These are phyloP conservation scores for Hemiscyllium ocellatum DNA, from an alignment of 2,113 vertebrate genomes.

Conservation along the genomic window DNA sequence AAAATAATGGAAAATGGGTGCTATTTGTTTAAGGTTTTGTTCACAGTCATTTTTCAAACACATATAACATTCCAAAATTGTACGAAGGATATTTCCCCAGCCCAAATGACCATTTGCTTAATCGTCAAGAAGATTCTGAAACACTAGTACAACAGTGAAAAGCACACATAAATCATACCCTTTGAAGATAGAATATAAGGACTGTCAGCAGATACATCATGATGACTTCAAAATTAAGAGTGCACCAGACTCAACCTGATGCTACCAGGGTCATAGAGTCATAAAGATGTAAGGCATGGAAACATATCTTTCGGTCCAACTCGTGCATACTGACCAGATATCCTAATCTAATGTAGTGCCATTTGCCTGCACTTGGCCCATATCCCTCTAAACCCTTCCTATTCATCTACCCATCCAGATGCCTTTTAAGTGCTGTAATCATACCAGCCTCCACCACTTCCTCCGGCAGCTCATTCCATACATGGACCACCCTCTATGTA, in stretches of 20 bases:
- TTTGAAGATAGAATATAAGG: neutral
- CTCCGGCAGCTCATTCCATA: too few relatives aligned
- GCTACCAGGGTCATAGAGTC: neutral
- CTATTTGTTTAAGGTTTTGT: neutral
- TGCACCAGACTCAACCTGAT: neutral
- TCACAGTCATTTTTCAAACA: neutral
- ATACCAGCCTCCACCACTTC: too few relatives aligned
- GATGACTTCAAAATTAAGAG: neutral
- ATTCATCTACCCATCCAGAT: too few relatives aligned
- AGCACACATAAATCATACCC: neutral
- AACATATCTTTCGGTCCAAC: too few relatives aligned
- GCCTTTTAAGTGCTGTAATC: too few relatives aligned
- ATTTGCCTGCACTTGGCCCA: too few relatives aligned
- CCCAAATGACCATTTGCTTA: neutral
- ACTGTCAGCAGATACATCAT: neutral
- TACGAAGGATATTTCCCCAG: neutral
- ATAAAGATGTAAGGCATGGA: too few relatives aligned
- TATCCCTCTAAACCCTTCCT: too few relatives aligned
- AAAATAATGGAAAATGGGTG: neutral
- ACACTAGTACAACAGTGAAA: neutral
- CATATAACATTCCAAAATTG: neutral
- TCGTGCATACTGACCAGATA: too few relatives aligned
- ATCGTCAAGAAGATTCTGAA: neutral
- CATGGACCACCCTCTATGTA: too few relatives aligned
- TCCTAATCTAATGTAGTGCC: too few relatives aligned